Evolutionary conservation across 2,113 vertebrate species (phyloP).

Genomic region (Rissa tridactyla): DNA sequence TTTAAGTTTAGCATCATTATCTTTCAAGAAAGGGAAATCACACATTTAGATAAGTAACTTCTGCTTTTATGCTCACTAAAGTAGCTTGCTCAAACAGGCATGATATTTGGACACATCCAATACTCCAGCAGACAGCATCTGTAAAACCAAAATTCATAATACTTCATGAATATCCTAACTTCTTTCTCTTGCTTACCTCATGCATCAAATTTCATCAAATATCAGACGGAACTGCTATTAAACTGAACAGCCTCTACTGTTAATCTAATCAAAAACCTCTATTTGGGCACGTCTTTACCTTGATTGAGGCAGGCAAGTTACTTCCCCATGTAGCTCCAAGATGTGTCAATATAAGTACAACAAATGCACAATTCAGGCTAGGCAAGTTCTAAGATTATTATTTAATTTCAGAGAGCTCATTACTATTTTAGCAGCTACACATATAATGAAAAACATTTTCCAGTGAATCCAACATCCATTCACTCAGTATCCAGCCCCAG

Average conservation of each 20-base stretch:
- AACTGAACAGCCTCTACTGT: background rate
- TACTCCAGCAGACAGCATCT: background rate
- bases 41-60: background rate
- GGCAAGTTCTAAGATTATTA: background rate
- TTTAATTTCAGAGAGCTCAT: background rate
- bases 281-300: background rate
- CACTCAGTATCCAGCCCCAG: background rate
- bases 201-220: background rate
- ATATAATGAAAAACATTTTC: background rate
- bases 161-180: background rate
- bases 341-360: background rate
- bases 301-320: background rate
- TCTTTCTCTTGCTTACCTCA: background rate
- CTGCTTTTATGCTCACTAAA: background rate
- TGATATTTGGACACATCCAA: background rate
- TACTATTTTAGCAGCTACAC: background rate
- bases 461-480: background rate
- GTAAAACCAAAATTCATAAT: background rate
- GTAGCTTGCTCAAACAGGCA: background rate
- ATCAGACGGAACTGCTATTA: background rate
- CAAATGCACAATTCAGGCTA: background rate
- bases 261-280: background rate
- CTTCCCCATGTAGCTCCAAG: background rate
- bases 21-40: background rate
- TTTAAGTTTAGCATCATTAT: constrained; percentile 21